These are phyloP conservation scores for Meiosimyza decipiens DNA, from an alignment of 2,888 invertebrate genomes.

Conservation along the genomic window DNA sequence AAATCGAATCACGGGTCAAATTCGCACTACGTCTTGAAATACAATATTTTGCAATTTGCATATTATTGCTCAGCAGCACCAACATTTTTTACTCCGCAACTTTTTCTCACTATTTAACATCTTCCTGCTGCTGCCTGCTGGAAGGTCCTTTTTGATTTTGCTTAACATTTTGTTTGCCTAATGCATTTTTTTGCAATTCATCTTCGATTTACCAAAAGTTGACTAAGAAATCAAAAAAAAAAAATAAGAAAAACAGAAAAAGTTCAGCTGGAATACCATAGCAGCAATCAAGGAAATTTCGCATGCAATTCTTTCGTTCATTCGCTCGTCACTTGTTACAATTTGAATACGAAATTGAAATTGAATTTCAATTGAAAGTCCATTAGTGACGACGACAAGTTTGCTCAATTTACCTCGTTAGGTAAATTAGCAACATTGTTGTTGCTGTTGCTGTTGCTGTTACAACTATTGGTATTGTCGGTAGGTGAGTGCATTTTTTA, in stretches of 20 bases:
- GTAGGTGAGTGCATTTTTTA: too few species aligned
- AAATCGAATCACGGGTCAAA: too few species aligned
- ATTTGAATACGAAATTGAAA: slow-evolving; percentile 42
- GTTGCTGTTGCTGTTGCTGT: background rate
- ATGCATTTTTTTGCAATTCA: slow-evolving; percentile 35
- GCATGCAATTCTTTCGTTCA: slow-evolving; percentile 5
- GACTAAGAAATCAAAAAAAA: too few species aligned
- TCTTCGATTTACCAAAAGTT: slow-evolving; percentile 33
- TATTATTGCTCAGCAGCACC: too few species aligned
- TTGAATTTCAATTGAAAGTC: slow-evolving; percentile 20
- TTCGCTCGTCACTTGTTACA: slow-evolving; percentile 22
- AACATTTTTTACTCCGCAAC: too few species aligned
- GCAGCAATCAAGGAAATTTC: background rate
- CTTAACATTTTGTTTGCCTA: slow-evolving; percentile 35
- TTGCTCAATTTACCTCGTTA: slow-evolving; percentile 31
- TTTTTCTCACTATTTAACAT: background rate
- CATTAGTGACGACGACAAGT: slow-evolving; percentile 22
- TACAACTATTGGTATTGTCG: too few species aligned
- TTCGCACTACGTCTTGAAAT: too few species aligned
- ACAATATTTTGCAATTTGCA: too few species aligned
- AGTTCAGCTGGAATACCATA: background rate
- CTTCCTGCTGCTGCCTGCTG: background rate
- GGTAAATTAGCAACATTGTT: slow-evolving; percentile 12
- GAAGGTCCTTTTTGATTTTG: background rate
- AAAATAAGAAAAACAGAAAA: too few species aligned